These are phyloP conservation scores for Hirundichthys speculiger DNA, from an alignment of 2,113 vertebrate species.

Conservation along the genomic window DNA sequence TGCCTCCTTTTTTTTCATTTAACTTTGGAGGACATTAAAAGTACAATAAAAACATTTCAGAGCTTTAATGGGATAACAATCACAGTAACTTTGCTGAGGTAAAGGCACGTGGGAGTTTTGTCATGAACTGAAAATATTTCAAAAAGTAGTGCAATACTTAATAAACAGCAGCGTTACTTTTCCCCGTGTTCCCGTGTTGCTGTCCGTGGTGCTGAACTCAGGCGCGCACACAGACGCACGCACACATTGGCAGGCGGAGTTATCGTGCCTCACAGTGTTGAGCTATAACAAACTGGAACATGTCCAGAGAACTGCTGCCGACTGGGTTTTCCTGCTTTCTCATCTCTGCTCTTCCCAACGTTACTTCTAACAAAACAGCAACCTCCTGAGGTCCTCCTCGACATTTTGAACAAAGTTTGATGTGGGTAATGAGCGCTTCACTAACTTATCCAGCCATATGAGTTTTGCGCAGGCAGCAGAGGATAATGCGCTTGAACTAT, in stretches of 20 bases:
- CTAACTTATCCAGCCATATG: neutral
- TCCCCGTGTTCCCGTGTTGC: neutral
- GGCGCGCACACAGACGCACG: neutral
- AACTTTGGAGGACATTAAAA: neutral
- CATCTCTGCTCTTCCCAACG: neutral
- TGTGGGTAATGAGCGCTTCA: neutral
- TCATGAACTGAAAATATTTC: too few relatives aligned
- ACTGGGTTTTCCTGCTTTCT: too few relatives aligned
- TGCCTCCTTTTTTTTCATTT: neutral
- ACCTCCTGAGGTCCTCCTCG: neutral
- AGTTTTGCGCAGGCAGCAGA: neutral
- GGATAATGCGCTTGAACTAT: slow-evolving; percentile 4
- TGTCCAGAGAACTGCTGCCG: slow-evolving; percentile 2
- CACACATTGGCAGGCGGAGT: slow-evolving; percentile 25
- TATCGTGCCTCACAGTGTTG: slow-evolving; percentile 6
- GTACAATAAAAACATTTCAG: neutral
- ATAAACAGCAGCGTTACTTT: too few relatives aligned
- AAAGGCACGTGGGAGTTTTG: too few relatives aligned
- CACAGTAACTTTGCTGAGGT: too few relatives aligned
- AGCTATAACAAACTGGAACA: neutral
- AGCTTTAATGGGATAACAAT: too few relatives aligned
- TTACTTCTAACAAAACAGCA: neutral
- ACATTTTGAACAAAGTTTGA: neutral
- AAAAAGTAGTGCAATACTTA: too few relatives aligned
- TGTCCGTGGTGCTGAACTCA: slow-evolving; percentile 36